phyloP scores from a whole-genome alignment of 2,797 vertebrate genomes.

The Salmo trutta region DNA sequence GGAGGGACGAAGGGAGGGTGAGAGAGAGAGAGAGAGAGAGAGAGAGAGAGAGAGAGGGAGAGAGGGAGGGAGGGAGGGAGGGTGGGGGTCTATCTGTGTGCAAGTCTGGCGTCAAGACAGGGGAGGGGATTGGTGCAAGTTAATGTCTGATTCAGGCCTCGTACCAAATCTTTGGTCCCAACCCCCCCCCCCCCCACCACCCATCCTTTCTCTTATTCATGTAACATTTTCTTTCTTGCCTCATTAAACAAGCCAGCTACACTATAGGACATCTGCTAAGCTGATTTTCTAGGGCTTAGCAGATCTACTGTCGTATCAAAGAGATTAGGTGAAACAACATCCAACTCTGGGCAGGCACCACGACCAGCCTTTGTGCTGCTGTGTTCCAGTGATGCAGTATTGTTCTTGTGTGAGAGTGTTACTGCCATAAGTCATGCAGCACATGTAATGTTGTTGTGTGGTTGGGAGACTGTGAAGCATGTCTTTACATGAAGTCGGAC shows the following conservation, averaged over 20 bases:
- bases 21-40: constrained; percentile 1
- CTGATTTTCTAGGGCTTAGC: constrained; percentile 80
- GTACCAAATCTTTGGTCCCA: constrained; percentile 42
- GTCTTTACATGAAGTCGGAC: constrained; percentile 33
- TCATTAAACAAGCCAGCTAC: constrained; percentile 77
- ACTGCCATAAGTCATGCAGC: neutral
- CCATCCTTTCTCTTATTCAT: constrained; percentile 43
- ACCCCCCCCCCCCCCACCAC: neutral
- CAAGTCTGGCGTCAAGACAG: neutral
- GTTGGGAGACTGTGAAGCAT: constrained; percentile 49
- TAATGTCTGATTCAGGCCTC: constrained; percentile 31
- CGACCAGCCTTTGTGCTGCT: constrained; percentile 59
- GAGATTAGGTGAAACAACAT: constrained; percentile 79
- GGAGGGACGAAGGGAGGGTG: neutral
- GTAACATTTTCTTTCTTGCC: constrained; percentile 52
- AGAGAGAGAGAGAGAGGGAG: constrained; percentile 1
- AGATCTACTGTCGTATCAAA: constrained; percentile 74
- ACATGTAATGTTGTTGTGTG: constrained; percentile 36
- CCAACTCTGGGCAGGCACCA: constrained; percentile 56
- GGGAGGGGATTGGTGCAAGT: neutral
- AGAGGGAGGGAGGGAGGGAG: constrained; percentile 21
- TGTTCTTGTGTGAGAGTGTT: constrained; percentile 35
- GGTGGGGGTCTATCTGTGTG: constrained; percentile 7
- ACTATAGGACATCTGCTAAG: constrained; percentile 80
- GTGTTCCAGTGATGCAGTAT: constrained; percentile 61